phyloP scores from a whole-genome alignment of 2,888 invertebrate species.

The Caenorhabditis drosophilae region DNA sequence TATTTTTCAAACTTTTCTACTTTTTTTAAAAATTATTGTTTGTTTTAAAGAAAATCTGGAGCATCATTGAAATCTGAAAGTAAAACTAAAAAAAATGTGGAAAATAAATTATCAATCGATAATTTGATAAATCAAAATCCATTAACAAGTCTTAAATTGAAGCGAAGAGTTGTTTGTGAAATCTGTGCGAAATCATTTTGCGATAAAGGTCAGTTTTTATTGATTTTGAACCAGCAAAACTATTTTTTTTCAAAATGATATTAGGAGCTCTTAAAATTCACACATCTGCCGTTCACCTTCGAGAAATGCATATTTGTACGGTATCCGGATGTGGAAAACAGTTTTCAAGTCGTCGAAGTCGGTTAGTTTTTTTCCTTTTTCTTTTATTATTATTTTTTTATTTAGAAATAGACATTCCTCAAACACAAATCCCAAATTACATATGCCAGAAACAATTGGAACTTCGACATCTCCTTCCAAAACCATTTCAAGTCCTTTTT shows the following conservation, averaged over 20 bases:
- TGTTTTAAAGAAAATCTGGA: no score
- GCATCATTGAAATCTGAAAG: no score
- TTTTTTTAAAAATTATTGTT: no score
- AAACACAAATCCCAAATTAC: constrained; percentile 67
- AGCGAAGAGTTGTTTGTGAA: constrained; percentile 76
- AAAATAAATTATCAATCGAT: no score
- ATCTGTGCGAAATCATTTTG: constrained; percentile 98
- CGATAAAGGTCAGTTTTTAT: constrained; percentile 82
- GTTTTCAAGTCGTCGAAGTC: constrained; percentile 59
- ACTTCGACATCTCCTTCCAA: constrained; percentile 1
- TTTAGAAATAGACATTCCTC: constrained; percentile 66
- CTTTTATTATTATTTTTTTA: neutral
- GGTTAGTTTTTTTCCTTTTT: constrained; percentile 21
- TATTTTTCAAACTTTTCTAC: no score
- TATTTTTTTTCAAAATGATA: constrained; percentile 72
- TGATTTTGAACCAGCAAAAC: constrained; percentile 6
- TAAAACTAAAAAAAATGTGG: no score
- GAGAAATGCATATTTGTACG: constrained; percentile 99
- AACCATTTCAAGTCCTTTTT: neutral
- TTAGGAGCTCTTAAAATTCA: constrained; percentile 97
- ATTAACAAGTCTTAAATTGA: constrained; percentile 35
- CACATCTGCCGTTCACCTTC: constrained; percentile 94
- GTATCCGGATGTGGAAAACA: constrained; percentile 73
- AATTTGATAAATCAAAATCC: no score
- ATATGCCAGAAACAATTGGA: constrained; percentile 45